These are phyloP conservation scores for Candidula unifasciata DNA, from an alignment of 2,888 invertebrate species.

Conservation along the genomic window DNA sequence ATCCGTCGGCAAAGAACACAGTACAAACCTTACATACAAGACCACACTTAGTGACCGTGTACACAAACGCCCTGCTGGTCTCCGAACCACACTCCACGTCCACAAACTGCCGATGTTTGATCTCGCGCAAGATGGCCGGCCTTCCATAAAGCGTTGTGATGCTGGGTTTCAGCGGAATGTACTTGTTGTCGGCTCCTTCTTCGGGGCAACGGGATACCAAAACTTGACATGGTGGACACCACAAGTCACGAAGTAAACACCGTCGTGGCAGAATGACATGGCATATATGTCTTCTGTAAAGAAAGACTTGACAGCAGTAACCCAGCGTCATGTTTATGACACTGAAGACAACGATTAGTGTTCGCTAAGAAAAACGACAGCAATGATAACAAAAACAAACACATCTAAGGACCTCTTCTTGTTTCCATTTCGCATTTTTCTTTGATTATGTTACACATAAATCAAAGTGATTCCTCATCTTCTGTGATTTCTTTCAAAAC, in stretches of 20 bases:
- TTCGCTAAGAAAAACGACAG: too few relatives aligned
- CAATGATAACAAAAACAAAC: too few relatives aligned
- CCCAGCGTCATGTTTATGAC: too few relatives aligned
- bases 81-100: slow-evolving; percentile 39
- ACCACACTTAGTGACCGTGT: slow-evolving; percentile 39
- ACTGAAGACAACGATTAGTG: too few relatives aligned
- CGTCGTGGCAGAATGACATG: slow-evolving; percentile 25
- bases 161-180: background rate
- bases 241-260: slow-evolving; percentile 41
- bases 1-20: too few relatives aligned
- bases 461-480: too few relatives aligned
- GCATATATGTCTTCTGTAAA: slow-evolving; percentile 46
- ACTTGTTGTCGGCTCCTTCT: slow-evolving; percentile 15
- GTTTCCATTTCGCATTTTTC: too few relatives aligned
- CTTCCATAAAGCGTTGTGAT: slow-evolving; percentile 29
- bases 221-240: slow-evolving; percentile 47
- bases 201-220: slow-evolving; percentile 38
- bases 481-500: too few relatives aligned
- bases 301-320: too few relatives aligned
- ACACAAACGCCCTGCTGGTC: slow-evolving; percentile 21
- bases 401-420: too few relatives aligned
- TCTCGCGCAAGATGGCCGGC: slow-evolving; percentile 35
- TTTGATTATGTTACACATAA: too few relatives aligned
- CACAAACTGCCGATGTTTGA: slow-evolving; percentile 35
- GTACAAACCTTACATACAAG: slow-evolving; percentile 43